Evolutionary conservation across 2,797 vertebrate species (phyloP), one percentile per base, ranked within the genome.

Genomic region (Intellagama lesueurii): DNA sequence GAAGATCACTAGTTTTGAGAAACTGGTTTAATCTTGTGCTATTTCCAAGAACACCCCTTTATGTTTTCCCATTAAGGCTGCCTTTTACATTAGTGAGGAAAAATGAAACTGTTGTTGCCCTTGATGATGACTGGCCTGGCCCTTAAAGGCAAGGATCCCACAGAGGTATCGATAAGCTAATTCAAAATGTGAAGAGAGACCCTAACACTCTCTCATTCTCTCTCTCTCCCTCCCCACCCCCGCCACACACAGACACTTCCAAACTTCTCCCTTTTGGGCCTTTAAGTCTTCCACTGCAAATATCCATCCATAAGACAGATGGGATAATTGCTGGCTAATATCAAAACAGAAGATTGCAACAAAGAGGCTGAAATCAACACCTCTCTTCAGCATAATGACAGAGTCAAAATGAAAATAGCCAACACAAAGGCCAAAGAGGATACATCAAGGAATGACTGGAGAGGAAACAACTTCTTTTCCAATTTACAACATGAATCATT

Each of bases 321-420:
- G 30, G 19, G 17, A 8, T 64, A 68, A 78, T 84, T 78, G 32
- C 75, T 79, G 79, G 68, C 28, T 28, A 56, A 30, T 30, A 81
- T 40, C 14, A 79, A 30, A 86, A 77, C 70, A 83, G 75, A 85
- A 68, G 80, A 78, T 77, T 82, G 81, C 66, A 64, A 24, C 85
- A 91, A 86, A 64, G 47, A 87, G 69, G 35, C 81, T 24, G 44
- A 70, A 86, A 77, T 28, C 52, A 6, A 60, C 80, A 87, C 85
- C 69, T n/a, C 68, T 24, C 81, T 91, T 92, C 93, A 44, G n/a
- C 69, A 91, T 40, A 26, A 44, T 56, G 82, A 82, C 83, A 86
- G 30, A 89, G 93, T 30, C 8, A 73, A n/a, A 73, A 32, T 91
- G 81, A 91, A 94, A 93, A 87, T 52, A 72, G 85, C 12, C 35